Base-by-base conservation (phyloP, 2,797 vertebrate genomes). In the Ciconia nigra region DNA sequence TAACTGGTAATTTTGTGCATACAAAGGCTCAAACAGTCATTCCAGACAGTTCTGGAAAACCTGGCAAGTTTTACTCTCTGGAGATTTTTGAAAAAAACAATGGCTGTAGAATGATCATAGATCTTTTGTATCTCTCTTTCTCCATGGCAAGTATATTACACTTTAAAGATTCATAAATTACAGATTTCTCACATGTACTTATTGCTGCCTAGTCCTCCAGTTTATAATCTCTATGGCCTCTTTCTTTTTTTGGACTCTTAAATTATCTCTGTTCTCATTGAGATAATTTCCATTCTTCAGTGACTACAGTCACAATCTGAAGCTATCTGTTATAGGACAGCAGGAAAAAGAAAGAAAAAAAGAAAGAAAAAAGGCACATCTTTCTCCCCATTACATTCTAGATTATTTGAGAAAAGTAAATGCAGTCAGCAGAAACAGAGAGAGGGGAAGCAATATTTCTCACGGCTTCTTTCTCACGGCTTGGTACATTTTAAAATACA, bases 301-400 rank as follows among this genome's bases (percentile, higher is more conserved):
- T 22, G 16, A 52, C 37, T 62, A 35, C 44, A 57, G 37, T 17
- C 51, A 83, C 20, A 47, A 26, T 19, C 47, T 51, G 28, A 51
- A 61, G 33, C 0, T 1, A 39, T 31, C 24, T 55, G 8, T 44
- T 39, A 25, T 1, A 67, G 10, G 5, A 52, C 2, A 77, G 46
- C 41, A 70, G n/a, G 31, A 29, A 41, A 51, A 66, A 42, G 7
- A 15, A 17, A 12, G 4, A 15, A 22, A 37, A 24, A 15, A 11
- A 17, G 16, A 19, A 3, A 18, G 21, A 35, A 5, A n/a, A 49
- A 29, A 46, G 24, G 15, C 7, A 29, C 16, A 55, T 21, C 10
- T 73, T 78, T 63, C 22, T 58, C 35, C 22, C 7, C 10, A 6
- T 47, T 55, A 33, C 25, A 10, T 54, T 41, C 18, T 25, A 28